phyloP scores from a whole-genome alignment of 2,888 invertebrate species.

The Heliconius sara region DNA sequence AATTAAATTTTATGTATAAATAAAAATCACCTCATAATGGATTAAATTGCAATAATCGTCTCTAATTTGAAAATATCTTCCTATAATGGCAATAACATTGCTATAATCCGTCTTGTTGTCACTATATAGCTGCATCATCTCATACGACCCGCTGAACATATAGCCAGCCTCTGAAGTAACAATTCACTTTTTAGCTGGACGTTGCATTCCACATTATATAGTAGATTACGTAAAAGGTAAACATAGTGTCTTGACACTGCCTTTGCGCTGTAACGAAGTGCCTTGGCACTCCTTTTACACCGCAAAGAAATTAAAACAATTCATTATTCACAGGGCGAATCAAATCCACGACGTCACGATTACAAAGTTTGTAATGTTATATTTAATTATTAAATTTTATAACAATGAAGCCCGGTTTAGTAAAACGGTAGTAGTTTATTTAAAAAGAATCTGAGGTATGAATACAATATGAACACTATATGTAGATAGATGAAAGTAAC shows the following conservation, averaged over 20 bases:
- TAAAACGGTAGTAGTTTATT: too few relatives aligned
- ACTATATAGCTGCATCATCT: slow-evolving; percentile 40
- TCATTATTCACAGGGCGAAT: too few relatives aligned
- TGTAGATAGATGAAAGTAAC: too few relatives aligned
- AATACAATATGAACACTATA: too few relatives aligned
- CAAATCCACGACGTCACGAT: too few relatives aligned
- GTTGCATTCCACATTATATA: not conserved
- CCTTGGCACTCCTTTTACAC: too few relatives aligned
- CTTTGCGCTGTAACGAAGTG: too few relatives aligned
- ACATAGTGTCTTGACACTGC: not conserved
- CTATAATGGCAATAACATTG: slow-evolving; percentile 19
- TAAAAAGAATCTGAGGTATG: too few relatives aligned
- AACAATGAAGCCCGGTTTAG: too few relatives aligned
- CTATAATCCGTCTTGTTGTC: slow-evolving; percentile 37
- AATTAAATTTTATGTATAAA: not conserved
- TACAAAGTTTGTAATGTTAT: too few relatives aligned
- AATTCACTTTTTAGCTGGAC: not conserved
- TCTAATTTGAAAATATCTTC: slow-evolving; percentile 37
- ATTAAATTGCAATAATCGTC: slow-evolving; percentile 46
- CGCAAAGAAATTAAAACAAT: too few relatives aligned
- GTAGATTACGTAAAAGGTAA: not conserved
- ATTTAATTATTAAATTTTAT: too few relatives aligned
- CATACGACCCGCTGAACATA: slow-evolving; percentile 27
- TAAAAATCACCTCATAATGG: slow-evolving; percentile 35
- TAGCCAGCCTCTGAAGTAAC: slow-evolving; percentile 40